Base-by-base conservation (phyloP, 2,797 vertebrate species). In the Lagodon rhomboides region DNA sequence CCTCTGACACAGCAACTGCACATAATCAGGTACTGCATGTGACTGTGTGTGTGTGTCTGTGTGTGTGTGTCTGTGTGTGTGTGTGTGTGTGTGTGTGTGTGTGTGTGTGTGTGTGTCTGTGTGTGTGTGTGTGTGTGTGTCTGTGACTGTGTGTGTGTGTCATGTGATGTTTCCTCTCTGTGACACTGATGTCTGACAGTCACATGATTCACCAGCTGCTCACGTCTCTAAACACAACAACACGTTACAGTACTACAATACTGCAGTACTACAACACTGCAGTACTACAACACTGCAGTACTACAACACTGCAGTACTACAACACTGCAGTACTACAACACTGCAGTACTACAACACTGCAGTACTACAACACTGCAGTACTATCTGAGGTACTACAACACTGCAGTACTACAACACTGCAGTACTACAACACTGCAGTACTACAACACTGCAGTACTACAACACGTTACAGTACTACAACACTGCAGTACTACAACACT, bases 171-270 rank as follows among this genome's bases (percentile, higher is more conserved):
- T 58, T 58, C n/a, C 18, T 9, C 51, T 51, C 38, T 1, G 10
- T 47, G 47, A 71, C 68, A 60, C 20, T 56, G 41, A 76, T 76
- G 50, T 71, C 16, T 46, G 23, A 11, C 12, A 0, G 66, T 69
- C 78, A 80, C 66, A 69, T 65, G 78, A 59, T 53, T 30, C 46
- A 51, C 30, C 27, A 62, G 17, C 20, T 76, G 66, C 55, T 38
- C 16, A 53, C 64, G 47, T 25, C 23, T 50, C 6, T 38, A 15
- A 53, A 53, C 18, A 9, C 27, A 27, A 27, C 27, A 27, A 27
- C 27, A 27, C 51, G n/a, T 8, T n/a, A 22, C 59, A 5, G 0
- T 46, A 38, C 25, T 30, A 27, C 54, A 30, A 16, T 22, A 54
- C 5, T 12, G 51, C 23, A 23, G 5, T 3, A 54, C 51, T 27